Conservation (phyloP, 2,113 vertebrate species). For the Propithecus coquereli region DNA sequence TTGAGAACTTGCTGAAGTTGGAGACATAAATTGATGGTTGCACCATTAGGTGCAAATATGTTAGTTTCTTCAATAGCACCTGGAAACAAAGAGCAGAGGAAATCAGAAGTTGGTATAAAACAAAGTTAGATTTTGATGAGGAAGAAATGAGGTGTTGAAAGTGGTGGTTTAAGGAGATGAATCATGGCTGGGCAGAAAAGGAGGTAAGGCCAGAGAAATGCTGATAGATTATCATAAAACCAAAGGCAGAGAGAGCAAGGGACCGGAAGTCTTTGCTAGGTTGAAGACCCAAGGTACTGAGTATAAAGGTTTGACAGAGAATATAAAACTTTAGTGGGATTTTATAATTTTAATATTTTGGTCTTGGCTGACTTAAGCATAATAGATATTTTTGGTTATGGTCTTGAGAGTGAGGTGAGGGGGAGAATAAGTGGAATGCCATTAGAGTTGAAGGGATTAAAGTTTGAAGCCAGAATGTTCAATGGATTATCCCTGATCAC, state of each 20-base stretch:
- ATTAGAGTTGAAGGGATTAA: not conserved
- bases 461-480: not conserved
- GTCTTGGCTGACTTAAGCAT: not conserved
- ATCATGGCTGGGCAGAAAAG: not conserved
- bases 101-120: not conserved
- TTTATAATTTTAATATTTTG: not conserved
- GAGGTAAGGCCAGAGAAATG: not conserved
- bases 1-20: not conserved
- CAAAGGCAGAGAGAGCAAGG: not conserved
- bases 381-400: not conserved
- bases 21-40: not conserved
- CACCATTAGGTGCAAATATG: not conserved
- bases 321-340: not conserved
- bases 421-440: not conserved
- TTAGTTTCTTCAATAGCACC: not conserved
- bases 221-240: not conserved
- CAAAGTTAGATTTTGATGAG: not conserved
- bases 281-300: not conserved
- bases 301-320: not conserved
- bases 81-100: not conserved
- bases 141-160: not conserved
- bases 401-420: not conserved
- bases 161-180: not conserved
- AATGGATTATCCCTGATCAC: not conserved
- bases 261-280: not conserved